Percentiles rank a stretch among this genome's conserved stretches.
phyloP scores from a whole-genome alignment of 2,888 invertebrate species.

The Carterocephalus palaemon region DNA sequence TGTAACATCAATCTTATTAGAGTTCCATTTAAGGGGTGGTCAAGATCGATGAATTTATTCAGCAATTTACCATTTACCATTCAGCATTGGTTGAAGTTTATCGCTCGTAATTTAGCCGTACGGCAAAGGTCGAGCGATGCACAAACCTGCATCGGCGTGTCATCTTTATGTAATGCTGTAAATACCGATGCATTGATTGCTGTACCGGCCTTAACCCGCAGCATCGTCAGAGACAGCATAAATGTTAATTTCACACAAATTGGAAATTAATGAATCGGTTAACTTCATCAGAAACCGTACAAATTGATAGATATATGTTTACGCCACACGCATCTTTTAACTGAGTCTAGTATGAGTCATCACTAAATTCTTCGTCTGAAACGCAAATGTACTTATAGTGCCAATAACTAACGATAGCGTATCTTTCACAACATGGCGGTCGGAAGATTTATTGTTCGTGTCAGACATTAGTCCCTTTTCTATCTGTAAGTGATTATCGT shows the following conservation, averaged over 20 bases:
- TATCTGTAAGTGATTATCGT: slow-evolving; percentile 44
- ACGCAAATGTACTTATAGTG: slow-evolving; percentile 23
- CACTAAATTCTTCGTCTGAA: slow-evolving; percentile 17
- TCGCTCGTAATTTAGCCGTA: slow-evolving; percentile 20
- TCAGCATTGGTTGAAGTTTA: slow-evolving; percentile 10
- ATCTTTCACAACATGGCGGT: slow-evolving; percentile 36
- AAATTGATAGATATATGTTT: background rate
- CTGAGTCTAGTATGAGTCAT: slow-evolving; percentile 14
- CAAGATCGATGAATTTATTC: slow-evolving; percentile 15
- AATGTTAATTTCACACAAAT: slow-evolving; percentile 17
- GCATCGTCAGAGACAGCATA: slow-evolving; percentile 17
- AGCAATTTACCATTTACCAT: slow-evolving; percentile 18
- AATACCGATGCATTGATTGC: slow-evolving; percentile 35
- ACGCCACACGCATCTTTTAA: background rate
- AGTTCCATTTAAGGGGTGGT: slow-evolving; percentile 7
- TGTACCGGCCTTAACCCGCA: slow-evolving; percentile 49
- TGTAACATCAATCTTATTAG: slow-evolving; percentile 14
- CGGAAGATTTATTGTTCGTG: slow-evolving; percentile 37
- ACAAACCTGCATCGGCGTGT: slow-evolving; percentile 35
- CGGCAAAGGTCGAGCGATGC: slow-evolving; percentile 20
- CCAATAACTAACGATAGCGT: slow-evolving; percentile 41
- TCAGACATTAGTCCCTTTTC: slow-evolving; percentile 39
- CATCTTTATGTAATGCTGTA: slow-evolving; percentile 49
- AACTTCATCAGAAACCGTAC: background rate
- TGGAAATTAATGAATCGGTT: slow-evolving; percentile 4